A percentile compares a stretch with the other conserved stretches of the same genome.
These are phyloP conservation scores for Tonatia bakeri DNA, from an alignment of 2,113 vertebrate genomes.

Conservation along the genomic window DNA sequence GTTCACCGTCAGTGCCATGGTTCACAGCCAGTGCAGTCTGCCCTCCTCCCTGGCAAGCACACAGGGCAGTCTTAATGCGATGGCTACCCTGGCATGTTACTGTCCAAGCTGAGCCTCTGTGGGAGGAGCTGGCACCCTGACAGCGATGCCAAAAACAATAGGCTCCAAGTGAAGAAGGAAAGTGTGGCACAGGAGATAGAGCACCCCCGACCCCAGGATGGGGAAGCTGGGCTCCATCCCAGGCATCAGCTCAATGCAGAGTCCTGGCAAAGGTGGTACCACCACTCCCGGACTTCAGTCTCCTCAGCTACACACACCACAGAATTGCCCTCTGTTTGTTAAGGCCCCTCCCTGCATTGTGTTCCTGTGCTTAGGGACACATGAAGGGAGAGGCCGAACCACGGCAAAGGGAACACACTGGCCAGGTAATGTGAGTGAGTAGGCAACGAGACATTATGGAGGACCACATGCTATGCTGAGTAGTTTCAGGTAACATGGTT, in stretches of 20 bases:
- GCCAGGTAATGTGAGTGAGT: too few species aligned
- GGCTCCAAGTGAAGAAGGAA: neutral
- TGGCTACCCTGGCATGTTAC: neutral
- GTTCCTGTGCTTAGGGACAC: neutral
- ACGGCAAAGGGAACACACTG: rapidly evolving
- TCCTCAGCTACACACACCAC: neutral
- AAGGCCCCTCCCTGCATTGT: too few species aligned
- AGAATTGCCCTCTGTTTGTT: neutral
- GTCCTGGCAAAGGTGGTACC: neutral
- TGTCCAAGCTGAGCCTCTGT: too few species aligned
- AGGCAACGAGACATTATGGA: neutral
- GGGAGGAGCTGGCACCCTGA: neutral
- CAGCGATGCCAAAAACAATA: neutral
- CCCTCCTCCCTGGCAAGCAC: too few species aligned
- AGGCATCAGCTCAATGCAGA: too few species aligned
- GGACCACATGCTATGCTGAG: neutral
- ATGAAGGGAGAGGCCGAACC: neutral
- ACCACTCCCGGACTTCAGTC: neutral
- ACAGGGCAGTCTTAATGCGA: rapidly evolving
- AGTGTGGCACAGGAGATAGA: neutral
- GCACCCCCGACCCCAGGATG: rapidly evolving
- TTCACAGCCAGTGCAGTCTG: neutral
- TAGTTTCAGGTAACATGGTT: neutral
- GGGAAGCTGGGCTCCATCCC: too few species aligned
- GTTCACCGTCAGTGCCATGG: too few species aligned